Conservation (phyloP, 2,113 vertebrate genomes). For the Zapus hudsonius region DNA sequence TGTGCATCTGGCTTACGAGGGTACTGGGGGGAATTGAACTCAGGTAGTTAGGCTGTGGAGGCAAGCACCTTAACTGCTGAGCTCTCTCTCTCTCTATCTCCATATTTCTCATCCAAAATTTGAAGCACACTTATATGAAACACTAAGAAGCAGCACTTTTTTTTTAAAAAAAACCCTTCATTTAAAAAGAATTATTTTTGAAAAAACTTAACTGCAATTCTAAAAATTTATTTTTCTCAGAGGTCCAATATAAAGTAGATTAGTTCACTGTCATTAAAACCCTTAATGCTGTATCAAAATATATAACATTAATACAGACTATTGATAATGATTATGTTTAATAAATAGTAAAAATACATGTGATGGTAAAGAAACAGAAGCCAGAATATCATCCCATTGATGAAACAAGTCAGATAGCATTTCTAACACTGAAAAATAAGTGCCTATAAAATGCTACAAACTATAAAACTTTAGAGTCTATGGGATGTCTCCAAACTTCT, state of each 20-base stretch:
- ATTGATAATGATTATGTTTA: neutral
- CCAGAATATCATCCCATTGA: neutral
- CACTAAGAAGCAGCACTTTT: too few relatives aligned
- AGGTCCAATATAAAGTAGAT: neutral
- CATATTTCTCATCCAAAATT: conserved; percentile 19
- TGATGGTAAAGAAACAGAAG: conserved; percentile 8
- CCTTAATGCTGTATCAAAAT: conserved; percentile 29
- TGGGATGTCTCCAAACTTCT: neutral
- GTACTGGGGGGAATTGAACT: too few relatives aligned
- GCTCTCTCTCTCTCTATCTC: too few relatives aligned
- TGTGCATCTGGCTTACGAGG: too few relatives aligned
- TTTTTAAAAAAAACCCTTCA: neutral
- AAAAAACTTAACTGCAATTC: conserved; percentile 23
- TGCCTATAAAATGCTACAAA: neutral
- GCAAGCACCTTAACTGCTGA: too few relatives aligned
- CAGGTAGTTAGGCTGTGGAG: too few relatives aligned
- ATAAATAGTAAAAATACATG: neutral
- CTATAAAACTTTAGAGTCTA: neutral
- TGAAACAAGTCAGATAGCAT: neutral
- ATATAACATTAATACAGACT: neutral
- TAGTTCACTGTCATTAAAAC: neutral
- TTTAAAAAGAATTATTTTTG: neutral
- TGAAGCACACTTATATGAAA: neutral
- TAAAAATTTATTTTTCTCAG: conserved; percentile 10
- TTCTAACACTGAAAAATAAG: conserved; percentile 4